A percentile compares a stretch with the other conserved stretches of the same genome.
These are phyloP conservation scores for Tenthredo amoena DNA, from an alignment of 2,888 invertebrate genomes.

Conservation along the genomic window DNA sequence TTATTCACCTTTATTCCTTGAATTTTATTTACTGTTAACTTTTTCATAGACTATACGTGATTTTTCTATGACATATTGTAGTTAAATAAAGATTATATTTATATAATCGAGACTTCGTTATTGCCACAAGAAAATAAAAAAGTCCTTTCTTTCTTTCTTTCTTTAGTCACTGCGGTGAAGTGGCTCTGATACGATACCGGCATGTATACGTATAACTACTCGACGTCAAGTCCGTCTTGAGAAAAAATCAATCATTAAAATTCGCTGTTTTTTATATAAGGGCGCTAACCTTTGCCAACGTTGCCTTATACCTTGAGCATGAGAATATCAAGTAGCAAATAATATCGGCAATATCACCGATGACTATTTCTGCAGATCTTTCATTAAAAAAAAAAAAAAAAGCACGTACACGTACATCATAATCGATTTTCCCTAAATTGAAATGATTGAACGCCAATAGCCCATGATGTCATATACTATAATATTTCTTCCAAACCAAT, in stretches of 20 bases:
- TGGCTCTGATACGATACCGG: slow-evolving; percentile 2
- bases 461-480: background rate
- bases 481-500: background rate
- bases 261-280: background rate
- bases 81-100: background rate
- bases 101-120: background rate
- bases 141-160: background rate
- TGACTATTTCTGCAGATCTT: background rate
- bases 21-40: background rate
- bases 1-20: background rate
- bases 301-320: background rate
- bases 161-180: background rate
- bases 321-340: background rate
- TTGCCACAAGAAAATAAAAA: background rate
- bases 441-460: background rate
- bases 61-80: background rate
- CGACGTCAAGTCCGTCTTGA: slow-evolving; percentile 3
- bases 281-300: background rate
- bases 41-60: background rate
- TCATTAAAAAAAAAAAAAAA: background rate
- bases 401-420: background rate
- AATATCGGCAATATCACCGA: background rate
- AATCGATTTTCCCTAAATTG: background rate
- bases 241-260: slow-evolving; percentile 17
- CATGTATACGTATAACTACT: slow-evolving; percentile 3